phyloP scores from a whole-genome alignment of 2,113 vertebrate genomes.

The Romanogobio albipinnatus region DNA sequence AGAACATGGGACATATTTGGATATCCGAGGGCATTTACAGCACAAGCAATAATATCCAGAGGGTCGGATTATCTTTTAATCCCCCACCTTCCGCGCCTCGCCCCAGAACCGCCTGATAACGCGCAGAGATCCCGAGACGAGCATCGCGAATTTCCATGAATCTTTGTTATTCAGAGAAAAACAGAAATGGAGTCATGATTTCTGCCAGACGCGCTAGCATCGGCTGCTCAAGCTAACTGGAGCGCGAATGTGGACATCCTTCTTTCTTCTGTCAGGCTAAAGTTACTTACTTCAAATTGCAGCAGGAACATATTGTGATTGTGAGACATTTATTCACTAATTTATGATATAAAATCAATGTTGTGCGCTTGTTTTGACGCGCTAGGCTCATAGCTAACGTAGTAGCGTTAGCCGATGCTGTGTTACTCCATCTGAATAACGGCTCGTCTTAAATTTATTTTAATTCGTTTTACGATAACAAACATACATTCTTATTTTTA shows the following conservation, averaged over 20 bases:
- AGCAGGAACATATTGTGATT: background rate
- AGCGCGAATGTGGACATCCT: background rate
- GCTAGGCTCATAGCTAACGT: background rate
- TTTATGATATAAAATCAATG: background rate
- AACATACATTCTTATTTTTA: background rate
- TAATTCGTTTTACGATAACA: background rate
- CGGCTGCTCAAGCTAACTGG: background rate
- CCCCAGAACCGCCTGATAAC: constrained; percentile 13
- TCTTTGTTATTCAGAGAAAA: constrained; percentile 27
- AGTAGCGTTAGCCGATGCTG: constrained; percentile 24
- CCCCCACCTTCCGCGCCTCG: background rate
- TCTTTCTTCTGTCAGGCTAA: background rate
- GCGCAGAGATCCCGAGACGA: background rate
- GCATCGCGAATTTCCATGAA: background rate
- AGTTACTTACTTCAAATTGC: background rate
- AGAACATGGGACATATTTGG: constrained; percentile 30
- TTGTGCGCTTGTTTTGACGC: constrained; percentile 1
- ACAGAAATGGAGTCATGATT: constrained; percentile 36
- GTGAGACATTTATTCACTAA: background rate
- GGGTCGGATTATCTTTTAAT: background rate
- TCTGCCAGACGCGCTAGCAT: constrained; percentile 23
- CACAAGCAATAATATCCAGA: constrained; percentile 18
- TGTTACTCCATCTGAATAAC: background rate
- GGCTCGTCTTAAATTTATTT: background rate
- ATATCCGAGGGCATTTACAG: constrained; percentile 9